Evolutionary conservation across 2,113 vertebrate genomes (phyloP).

Genomic region (Salvator merianae): DNA sequence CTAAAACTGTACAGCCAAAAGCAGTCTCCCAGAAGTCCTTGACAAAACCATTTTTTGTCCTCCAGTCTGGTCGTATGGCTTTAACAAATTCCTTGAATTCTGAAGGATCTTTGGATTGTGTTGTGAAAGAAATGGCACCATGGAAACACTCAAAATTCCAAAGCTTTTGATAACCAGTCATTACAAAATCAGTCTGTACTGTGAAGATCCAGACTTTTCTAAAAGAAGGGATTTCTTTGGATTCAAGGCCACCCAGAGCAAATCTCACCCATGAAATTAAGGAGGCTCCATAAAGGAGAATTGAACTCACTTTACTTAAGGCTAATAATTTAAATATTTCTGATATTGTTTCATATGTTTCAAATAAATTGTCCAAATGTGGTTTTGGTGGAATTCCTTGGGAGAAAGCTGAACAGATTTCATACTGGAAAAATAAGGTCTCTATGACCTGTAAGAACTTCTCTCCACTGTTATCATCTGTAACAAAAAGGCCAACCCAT

Average conservation of each 20-base stretch:
- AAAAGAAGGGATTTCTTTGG: too few relatives aligned
- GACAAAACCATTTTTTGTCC: neutral
- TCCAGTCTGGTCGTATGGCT: too few relatives aligned
- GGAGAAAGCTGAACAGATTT: neutral
- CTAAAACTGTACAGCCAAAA: neutral
- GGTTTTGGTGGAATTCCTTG: neutral
- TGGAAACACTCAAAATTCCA: neutral
- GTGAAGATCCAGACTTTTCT: slow-evolving; percentile 6
- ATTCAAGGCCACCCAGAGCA: too few relatives aligned
- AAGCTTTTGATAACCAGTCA: neutral
- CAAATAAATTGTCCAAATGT: neutral
- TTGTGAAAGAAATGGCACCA: neutral
- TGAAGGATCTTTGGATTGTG: neutral
- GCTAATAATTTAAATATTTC: neutral
- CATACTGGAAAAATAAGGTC: neutral
- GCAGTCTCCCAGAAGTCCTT: neutral
- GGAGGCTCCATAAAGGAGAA: neutral
- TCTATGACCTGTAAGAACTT: too few relatives aligned
- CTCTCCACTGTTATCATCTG: too few relatives aligned
- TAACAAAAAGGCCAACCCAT: too few relatives aligned
- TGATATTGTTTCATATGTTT: neutral
- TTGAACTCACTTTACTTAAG: neutral
- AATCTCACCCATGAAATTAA: neutral
- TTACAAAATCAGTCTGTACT: neutral
- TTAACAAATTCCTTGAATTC: neutral